Conservation (phyloP, 1,140 invertebrate species). For the Fopius arisanus region DNA sequence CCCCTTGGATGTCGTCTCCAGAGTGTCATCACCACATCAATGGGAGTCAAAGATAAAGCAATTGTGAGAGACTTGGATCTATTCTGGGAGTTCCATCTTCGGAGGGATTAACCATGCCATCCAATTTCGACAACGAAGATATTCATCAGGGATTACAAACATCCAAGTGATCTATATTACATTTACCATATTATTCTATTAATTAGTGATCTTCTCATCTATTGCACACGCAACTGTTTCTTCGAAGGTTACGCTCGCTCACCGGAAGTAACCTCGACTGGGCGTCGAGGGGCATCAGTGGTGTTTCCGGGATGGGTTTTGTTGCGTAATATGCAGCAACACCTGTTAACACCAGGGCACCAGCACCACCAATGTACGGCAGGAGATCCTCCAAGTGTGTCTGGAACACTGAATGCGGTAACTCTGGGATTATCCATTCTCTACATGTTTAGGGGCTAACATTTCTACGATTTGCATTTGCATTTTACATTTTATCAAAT, state of each 20-base stretch:
- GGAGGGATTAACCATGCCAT: no score
- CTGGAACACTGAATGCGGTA: constrained; percentile 50
- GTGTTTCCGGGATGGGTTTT: constrained; percentile 76
- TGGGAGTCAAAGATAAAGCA: no score
- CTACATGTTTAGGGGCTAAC: no score
- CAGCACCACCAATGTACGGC: constrained; percentile 78
- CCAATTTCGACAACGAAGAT: no score
- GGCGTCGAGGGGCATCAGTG: constrained; percentile 77
- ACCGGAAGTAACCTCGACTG: constrained; percentile 76
- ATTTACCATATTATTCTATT: constrained; percentile 23
- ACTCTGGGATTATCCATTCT: no score
- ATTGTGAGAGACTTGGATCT: no score
- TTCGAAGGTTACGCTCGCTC: constrained; percentile 45
- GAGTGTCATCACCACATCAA: neutral
- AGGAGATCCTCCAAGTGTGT: constrained; percentile 74
- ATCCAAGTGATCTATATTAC: neutral
- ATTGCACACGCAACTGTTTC: constrained; percentile 10
- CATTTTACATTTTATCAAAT: no score
- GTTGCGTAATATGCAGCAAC: constrained; percentile 76
- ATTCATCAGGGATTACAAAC: neutral
- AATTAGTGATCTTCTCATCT: constrained; percentile 18
- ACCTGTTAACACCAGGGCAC: constrained; percentile 76
- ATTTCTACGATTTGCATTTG: no score
- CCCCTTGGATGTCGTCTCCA: neutral
- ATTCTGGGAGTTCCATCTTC: no score